Percentiles rank a stretch among this genome's conserved stretches.
These are phyloP conservation scores for Rousettus madagascariensis DNA, from an alignment of 2,797 vertebrate genomes.

Conservation along the genomic window DNA sequence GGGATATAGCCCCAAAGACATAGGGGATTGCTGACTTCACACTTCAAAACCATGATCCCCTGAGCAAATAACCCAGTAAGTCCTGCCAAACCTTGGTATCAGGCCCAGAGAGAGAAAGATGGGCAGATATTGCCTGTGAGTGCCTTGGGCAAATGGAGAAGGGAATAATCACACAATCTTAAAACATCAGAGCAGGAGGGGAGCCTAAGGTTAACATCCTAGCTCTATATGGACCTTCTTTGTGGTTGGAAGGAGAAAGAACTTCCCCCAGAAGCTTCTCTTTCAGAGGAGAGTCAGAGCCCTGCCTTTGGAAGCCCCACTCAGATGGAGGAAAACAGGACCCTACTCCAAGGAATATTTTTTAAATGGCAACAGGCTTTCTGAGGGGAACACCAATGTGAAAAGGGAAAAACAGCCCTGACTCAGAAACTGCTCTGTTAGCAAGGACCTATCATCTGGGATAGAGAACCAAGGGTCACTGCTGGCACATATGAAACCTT, in stretches of 20 bases:
- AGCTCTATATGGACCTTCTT: neutral
- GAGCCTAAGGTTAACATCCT: neutral
- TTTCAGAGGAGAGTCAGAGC: neutral
- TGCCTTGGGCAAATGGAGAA: neutral
- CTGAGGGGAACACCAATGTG: neutral
- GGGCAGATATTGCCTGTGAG: neutral
- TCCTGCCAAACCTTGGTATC: neutral
- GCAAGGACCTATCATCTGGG: neutral
- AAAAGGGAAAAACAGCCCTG: neutral
- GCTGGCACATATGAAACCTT: neutral
- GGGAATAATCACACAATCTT: neutral
- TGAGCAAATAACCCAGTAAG: neutral
- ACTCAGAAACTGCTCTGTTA: neutral
- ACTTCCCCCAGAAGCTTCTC: neutral
- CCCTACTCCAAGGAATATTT: neutral
- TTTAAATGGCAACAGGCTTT: neutral
- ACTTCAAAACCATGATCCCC: neutral
- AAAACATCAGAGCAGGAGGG: neutral
- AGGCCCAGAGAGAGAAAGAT: neutral
- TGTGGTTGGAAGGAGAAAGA: neutral
- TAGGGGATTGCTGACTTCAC: constrained; percentile 4
- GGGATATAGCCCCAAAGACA: neutral
- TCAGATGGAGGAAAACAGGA: constrained; percentile 21
- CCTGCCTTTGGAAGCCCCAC: neutral
- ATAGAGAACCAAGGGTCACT: neutral